Percentiles rank a stretch among this genome's conserved stretches.
Conservation (phyloP, 2,113 vertebrate species). For the Plecotus auritus region DNA sequence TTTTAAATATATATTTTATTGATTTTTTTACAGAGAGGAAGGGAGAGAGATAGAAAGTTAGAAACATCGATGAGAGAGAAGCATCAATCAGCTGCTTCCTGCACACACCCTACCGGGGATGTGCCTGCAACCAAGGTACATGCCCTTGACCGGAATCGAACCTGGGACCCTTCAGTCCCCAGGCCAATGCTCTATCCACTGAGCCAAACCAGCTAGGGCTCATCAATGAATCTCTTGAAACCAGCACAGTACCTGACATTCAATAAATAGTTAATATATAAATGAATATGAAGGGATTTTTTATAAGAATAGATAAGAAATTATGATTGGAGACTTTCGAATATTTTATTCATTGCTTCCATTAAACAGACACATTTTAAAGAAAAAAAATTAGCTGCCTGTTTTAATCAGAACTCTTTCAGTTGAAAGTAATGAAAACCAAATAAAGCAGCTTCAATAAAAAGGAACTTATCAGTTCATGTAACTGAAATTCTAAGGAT, state of each 20-base stretch:
- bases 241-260: neutral
- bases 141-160: too few species aligned
- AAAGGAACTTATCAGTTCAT: neutral
- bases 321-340: neutral
- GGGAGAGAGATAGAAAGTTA: too few species aligned
- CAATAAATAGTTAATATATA: neutral
- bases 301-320: neutral
- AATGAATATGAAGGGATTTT: neutral
- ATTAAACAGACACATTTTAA: neutral
- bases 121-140: too few species aligned
- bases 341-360: neutral
- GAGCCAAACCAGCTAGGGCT: too few species aligned
- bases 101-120: too few species aligned
- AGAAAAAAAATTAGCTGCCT: neutral
- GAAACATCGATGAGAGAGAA: too few species aligned
- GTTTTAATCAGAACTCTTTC: neutral
- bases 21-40: too few species aligned
- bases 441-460: neutral
- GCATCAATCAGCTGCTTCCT: too few species aligned
- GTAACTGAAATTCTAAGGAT: neutral
- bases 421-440: neutral
- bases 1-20: too few species aligned
- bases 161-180: too few species aligned
- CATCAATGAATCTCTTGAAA: slow-evolving; percentile 26
- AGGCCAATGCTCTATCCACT: too few species aligned